These are phyloP conservation scores for Motacilla tschutschensis DNA, from an alignment of 2,113 vertebrate genomes.

Conservation along the genomic window DNA sequence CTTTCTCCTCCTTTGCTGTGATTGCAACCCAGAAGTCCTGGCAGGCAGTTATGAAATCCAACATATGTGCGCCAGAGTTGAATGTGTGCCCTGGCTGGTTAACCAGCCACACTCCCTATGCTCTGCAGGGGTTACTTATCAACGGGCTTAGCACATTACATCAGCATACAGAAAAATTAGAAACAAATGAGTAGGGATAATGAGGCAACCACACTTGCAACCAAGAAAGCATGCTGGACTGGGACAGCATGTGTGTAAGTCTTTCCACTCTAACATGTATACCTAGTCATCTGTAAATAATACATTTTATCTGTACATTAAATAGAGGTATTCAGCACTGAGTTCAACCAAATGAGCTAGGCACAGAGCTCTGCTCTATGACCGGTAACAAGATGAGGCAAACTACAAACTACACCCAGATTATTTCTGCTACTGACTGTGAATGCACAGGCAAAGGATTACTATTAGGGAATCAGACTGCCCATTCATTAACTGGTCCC, in stretches of 20 bases:
- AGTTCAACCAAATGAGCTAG: neutral
- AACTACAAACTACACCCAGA: neutral
- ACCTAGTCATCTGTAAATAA: neutral
- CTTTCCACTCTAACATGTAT: neutral
- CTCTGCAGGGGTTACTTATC: neutral
- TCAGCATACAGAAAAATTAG: neutral
- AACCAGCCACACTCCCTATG: rapidly evolving
- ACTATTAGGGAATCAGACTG: neutral
- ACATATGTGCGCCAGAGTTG: neutral
- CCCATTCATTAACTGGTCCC: neutral
- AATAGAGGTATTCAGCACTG: neutral
- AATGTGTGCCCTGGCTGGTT: neutral
- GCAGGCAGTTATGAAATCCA: neutral
- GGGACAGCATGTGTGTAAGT: neutral
- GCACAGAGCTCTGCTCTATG: neutral
- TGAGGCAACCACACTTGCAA: neutral
- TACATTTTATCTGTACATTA: neutral
- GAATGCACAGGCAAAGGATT: neutral
- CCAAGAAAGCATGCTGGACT: neutral
- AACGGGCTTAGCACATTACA: neutral
- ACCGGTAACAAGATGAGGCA: neutral
- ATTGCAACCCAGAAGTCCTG: neutral
- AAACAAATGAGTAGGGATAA: neutral
- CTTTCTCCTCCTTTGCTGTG: neutral
- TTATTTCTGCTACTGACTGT: neutral